Percentiles rank a stretch among this genome's conserved stretches.
Evolutionary conservation across 2,797 vertebrate species (phyloP).

Genomic region (Anguilla marmorata): DNA sequence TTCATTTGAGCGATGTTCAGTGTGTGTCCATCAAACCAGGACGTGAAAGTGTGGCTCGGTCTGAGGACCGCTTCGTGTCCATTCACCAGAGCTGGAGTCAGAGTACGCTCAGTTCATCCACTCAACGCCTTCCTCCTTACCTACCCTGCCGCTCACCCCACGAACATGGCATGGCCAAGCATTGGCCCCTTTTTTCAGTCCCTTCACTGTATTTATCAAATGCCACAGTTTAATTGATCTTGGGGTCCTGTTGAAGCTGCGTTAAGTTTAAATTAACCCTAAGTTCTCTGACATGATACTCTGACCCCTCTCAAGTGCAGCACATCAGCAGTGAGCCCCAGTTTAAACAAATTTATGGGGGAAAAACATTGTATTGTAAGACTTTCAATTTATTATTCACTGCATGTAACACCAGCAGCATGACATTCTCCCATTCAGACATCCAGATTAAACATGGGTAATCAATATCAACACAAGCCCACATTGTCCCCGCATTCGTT

Average conservation of each 20-base stretch:
- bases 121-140: background rate
- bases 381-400: constrained; percentile 4
- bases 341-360: background rate
- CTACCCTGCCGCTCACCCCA: background rate
- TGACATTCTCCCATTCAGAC: background rate
- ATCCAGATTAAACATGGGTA: constrained; percentile 7
- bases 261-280: background rate
- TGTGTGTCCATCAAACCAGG: background rate
- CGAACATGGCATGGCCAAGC: background rate
- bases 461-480: constrained; percentile 16
- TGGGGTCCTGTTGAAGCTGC: background rate
- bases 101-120: background rate
- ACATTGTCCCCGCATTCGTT: background rate
- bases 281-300: background rate
- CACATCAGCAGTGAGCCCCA: background rate
- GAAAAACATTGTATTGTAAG: background rate
- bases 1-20: background rate
- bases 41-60: background rate
- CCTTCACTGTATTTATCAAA: background rate
- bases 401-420: background rate
- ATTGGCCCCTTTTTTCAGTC: background rate
- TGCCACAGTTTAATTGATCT: background rate
- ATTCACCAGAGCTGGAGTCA: background rate
- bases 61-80: background rate
- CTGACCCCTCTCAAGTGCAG: background rate